Percentiles rank a stretch among this genome's conserved stretches.
These are phyloP conservation scores for Oriolus oriolus DNA, from an alignment of 2,113 vertebrate species.

Conservation along the genomic window DNA sequence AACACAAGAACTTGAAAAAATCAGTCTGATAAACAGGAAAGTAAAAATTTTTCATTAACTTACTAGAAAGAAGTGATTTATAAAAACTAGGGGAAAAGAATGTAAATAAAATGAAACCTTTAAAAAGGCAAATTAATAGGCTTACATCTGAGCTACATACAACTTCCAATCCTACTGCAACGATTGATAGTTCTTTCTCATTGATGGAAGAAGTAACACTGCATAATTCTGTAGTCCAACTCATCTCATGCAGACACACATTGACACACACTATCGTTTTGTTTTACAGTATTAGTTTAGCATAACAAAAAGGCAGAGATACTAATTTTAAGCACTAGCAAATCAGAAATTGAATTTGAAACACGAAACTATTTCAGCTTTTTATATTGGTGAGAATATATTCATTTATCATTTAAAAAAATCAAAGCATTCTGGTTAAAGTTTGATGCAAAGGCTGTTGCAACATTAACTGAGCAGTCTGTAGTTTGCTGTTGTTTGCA, in stretches of 20 bases:
- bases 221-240: not conserved
- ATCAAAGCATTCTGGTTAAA: slow-evolving; percentile 48
- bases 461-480: slow-evolving; percentile 40
- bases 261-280: not conserved
- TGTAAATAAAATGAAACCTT: not conserved
- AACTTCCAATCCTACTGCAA: not conserved
- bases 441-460: slow-evolving; percentile 32
- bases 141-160: not conserved
- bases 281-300: slow-evolving; percentile 1
- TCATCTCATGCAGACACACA: not conserved
- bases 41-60: not conserved
- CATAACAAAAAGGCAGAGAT: not conserved
- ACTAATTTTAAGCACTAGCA: not conserved
- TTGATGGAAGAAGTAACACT: not conserved
- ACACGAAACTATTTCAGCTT: not conserved
- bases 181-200: not conserved
- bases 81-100: not conserved
- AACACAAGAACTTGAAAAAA: not conserved
- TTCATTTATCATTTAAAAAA: slow-evolving; percentile 21
- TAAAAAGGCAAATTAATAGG: not conserved
- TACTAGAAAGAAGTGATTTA: not conserved
- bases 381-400: not conserved
- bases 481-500: slow-evolving; percentile 40
- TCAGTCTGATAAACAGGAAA: not conserved
- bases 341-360: not conserved